These are phyloP conservation scores for Dexiosoma caninum DNA, from an alignment of 2,888 invertebrate species.

Conservation along the genomic window DNA sequence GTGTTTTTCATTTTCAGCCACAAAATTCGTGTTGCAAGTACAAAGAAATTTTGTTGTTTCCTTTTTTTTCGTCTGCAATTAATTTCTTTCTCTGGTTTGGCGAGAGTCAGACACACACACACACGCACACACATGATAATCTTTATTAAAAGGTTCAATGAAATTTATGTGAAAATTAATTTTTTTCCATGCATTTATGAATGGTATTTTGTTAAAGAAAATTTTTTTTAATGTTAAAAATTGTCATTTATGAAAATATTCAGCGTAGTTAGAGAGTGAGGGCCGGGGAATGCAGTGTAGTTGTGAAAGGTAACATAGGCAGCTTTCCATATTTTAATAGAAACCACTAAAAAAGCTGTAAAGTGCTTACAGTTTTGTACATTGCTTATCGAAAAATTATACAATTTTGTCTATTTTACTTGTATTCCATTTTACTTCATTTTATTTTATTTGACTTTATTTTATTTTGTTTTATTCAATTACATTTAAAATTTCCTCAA, in stretches of 20 bases:
- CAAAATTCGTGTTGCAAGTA: constrained; percentile 1
- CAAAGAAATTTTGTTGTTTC: neutral
- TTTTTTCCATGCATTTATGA: neutral
- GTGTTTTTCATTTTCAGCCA: neutral
- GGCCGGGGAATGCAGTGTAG: too few relatives aligned
- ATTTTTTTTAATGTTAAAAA: neutral
- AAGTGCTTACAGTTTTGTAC: too few relatives aligned
- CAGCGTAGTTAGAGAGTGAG: neutral
- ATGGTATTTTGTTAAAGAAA: neutral
- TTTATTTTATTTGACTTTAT: too few relatives aligned
- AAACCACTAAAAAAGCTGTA: neutral
- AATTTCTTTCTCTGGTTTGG: neutral
- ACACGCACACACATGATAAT: constrained; percentile 43
- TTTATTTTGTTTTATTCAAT: too few relatives aligned
- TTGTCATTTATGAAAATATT: neutral
- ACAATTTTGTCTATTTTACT: too few relatives aligned
- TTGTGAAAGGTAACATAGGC: neutral
- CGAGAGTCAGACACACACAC: constrained; percentile 39
- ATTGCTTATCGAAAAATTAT: too few relatives aligned
- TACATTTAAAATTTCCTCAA: too few relatives aligned
- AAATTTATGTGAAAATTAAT: constrained; percentile 3
- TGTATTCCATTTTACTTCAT: too few relatives aligned
- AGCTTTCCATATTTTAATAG: neutral
- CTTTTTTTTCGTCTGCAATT: neutral
- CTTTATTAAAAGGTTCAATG: constrained; percentile 52